Percentiles rank a stretch among this genome's conserved stretches.
Evolutionary conservation across 2,888 invertebrate genomes (phyloP).

Genomic region (Muschampia plurimacula): DNA sequence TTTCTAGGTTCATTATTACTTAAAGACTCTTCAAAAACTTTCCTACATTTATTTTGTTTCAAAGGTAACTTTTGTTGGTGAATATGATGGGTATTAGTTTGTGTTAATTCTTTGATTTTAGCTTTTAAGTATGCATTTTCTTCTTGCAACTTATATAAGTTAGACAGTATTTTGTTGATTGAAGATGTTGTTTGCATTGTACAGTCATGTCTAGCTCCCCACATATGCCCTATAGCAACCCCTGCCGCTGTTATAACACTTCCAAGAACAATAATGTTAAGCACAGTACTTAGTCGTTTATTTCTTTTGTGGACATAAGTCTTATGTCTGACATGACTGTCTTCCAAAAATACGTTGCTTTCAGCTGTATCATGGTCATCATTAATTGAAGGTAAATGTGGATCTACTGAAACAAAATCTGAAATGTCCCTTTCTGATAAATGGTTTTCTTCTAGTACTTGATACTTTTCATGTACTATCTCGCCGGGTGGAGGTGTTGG

Average conservation of each 20-base stretch:
- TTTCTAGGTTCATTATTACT: slow-evolving; percentile 62
- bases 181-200: slow-evolving; percentile 66
- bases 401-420: slow-evolving; percentile 55
- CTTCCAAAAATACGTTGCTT: slow-evolving; percentile 61
- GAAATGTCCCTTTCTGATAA: slow-evolving; percentile 53
- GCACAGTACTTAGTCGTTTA: slow-evolving; percentile 76
- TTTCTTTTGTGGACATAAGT: slow-evolving; percentile 81
- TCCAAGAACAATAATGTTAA: slow-evolving; percentile 78
- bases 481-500: slow-evolving; percentile 58
- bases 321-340: slow-evolving; percentile 67
- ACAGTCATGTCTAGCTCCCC: slow-evolving; percentile 80
- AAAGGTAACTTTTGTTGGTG: slow-evolving; percentile 56
- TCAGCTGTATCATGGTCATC: slow-evolving; percentile 54
- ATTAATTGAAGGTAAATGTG: slow-evolving; percentile 50
- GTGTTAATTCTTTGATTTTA: slow-evolving; percentile 72
- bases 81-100: slow-evolving; percentile 58
- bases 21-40: slow-evolving; percentile 75
- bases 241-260: slow-evolving; percentile 81
- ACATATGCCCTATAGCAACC: slow-evolving; percentile 81
- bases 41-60: slow-evolving; percentile 72
- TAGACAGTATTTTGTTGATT: slow-evolving; percentile 78
- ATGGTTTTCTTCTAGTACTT: slow-evolving; percentile 53
- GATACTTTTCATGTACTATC: slow-evolving; percentile 53
- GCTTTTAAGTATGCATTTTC: slow-evolving; percentile 77
- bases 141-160: slow-evolving; percentile 80